Conservation (phyloP, 2,888 invertebrate genomes). For the Eristalis intricaria region DNA sequence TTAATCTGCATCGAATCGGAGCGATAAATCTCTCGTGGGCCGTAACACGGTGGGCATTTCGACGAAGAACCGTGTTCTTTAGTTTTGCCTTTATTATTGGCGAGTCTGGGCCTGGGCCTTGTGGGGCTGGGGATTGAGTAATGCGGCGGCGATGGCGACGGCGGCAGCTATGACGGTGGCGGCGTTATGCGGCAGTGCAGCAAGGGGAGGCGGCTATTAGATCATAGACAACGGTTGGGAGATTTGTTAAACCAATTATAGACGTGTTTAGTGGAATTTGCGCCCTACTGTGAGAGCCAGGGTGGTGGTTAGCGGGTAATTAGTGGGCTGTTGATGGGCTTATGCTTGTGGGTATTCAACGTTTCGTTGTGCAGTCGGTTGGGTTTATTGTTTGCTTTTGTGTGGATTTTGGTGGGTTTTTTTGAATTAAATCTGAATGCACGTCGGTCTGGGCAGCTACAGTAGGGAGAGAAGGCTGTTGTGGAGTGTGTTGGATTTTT, state of each 20-base stretch:
- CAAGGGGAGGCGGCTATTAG: slow-evolving; percentile 29
- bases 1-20: slow-evolving; percentile 66
- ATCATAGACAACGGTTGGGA: slow-evolving; percentile 11
- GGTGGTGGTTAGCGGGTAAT: slow-evolving; percentile 32
- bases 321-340: slow-evolving; percentile 18
- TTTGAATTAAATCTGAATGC: no score
- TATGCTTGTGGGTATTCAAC: slow-evolving; percentile 3
- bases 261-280: slow-evolving; percentile 37
- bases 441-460: no score
- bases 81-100: slow-evolving; percentile 30
- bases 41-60: slow-evolving; percentile 33
- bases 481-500: no score
- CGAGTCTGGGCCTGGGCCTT: neutral
- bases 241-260: slow-evolving; percentile 30
- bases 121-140: neutral
- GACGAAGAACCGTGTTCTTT: slow-evolving; percentile 22
- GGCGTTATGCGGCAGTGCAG: neutral
- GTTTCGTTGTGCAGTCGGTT: no score
- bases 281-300: slow-evolving; percentile 23
- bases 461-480: no score
- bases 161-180: neutral
- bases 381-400: no score
- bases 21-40: slow-evolving; percentile 54
- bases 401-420: no score
- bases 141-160: neutral